Evolutionary conservation across 2,888 invertebrate species (phyloP).

Genomic region (Stegophylla sp.): DNA sequence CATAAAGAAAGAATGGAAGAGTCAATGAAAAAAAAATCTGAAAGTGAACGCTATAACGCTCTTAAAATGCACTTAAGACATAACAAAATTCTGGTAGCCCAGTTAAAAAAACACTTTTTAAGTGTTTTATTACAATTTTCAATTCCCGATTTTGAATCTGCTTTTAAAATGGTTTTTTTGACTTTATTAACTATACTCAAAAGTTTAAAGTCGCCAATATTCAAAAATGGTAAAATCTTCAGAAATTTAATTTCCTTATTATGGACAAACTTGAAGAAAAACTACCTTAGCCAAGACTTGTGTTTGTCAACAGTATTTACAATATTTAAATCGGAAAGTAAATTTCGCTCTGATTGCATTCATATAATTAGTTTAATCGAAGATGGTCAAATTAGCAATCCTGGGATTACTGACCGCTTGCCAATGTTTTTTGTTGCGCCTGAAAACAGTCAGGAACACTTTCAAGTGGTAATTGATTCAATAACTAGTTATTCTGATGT

Average conservation of each 20-base stretch:
- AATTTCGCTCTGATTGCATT: slow-evolving; percentile 56
- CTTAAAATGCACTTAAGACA: slow-evolving; percentile 41
- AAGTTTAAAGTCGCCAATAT: slow-evolving; percentile 39
- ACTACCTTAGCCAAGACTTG: slow-evolving; percentile 35
- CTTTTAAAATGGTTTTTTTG: slow-evolving; percentile 59
- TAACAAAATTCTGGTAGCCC: slow-evolving; percentile 21
- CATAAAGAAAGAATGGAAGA: slow-evolving; percentile 55
- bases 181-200: slow-evolving; percentile 56
- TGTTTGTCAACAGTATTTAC: slow-evolving; percentile 41
- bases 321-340: slow-evolving; percentile 35
- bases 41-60: slow-evolving; percentile 46
- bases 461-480: slow-evolving; percentile 8
- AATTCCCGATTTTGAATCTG: slow-evolving; percentile 44
- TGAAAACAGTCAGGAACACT: neutral
- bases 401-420: slow-evolving; percentile 24
- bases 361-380: slow-evolving; percentile 56
- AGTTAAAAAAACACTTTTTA: slow-evolving; percentile 44
- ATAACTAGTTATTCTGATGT: slow-evolving; percentile 5
- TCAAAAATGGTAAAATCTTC: slow-evolving; percentile 59
- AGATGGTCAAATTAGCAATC: slow-evolving; percentile 43
- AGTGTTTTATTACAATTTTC: slow-evolving; percentile 20
- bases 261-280: slow-evolving; percentile 43
- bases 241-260: slow-evolving; percentile 57
- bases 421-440: slow-evolving; percentile 38
- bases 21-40: slow-evolving; percentile 54